These are phyloP conservation scores for Tubiluchus corallicola DNA, from an alignment of 2,888 invertebrate genomes.

Conservation along the genomic window DNA sequence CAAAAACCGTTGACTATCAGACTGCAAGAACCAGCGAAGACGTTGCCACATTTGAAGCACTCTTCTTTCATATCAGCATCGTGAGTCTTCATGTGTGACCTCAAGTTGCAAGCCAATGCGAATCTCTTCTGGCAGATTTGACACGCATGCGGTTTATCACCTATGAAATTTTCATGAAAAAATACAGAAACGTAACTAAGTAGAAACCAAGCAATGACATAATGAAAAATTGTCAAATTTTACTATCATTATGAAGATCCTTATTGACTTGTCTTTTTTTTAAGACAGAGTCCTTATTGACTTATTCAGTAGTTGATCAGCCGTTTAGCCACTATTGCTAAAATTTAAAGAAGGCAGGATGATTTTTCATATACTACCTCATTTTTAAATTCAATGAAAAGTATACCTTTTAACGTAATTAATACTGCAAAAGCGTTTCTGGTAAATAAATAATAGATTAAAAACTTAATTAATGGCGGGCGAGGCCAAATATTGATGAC, in stretches of 20 bases:
- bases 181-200: not conserved
- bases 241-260: not conserved
- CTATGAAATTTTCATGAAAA: constrained; percentile 32
- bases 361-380: too few relatives aligned
- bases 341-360: too few relatives aligned
- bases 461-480: too few relatives aligned
- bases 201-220: constrained; percentile 2
- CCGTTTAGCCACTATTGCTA: too few relatives aligned
- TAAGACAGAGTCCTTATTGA: too few relatives aligned
- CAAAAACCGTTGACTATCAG: not conserved
- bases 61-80: constrained; percentile 36
- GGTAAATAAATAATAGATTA: too few relatives aligned
- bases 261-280: not conserved
- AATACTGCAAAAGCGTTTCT: too few relatives aligned
- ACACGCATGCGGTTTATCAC: constrained; percentile 52
- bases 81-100: constrained; percentile 53
- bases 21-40: not conserved
- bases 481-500: too few relatives aligned
- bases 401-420: too few relatives aligned
- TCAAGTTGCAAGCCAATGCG: constrained; percentile 48
- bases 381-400: too few relatives aligned
- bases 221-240: not conserved
- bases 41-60: not conserved
- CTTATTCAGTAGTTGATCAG: too few relatives aligned
- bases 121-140: constrained; percentile 49